Evolutionary conservation across 2,888 invertebrate species (phyloP), one percentile per base, ranked within the genome.

Genomic region (Drosophila prostipennis): DNA sequence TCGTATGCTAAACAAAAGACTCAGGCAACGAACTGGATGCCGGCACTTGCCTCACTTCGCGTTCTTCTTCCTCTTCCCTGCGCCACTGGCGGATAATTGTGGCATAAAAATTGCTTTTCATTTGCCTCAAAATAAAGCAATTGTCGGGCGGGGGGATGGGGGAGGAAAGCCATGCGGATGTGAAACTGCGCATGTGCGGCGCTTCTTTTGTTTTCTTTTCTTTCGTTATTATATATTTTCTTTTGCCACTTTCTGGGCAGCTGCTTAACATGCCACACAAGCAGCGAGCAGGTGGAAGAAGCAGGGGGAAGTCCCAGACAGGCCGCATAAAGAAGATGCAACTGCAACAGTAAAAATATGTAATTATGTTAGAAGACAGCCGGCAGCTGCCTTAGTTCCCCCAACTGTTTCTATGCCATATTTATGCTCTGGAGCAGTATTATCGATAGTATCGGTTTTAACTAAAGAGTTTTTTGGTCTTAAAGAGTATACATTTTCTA

Each of bases 71-170:
- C 23, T 13, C 52, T 39, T 42, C 42, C 2, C 23, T 23, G 23
- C 23, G 70, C 23, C 48, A 23, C 16, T 37, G 36, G n/a, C 67
- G 75, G 59, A 76, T 80, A 82, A 87, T 87, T 87, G 77, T 68
- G 72, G 72, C 79, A 81, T 77, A 77, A 72, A 81, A 82, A 84
- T 84, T 87, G 75, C 87, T 78, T 84, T 84, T 80, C 79, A 87
- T 87, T 87, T 78, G 87, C 78, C 73, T 79, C 71, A 74, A 87
- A 84, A 84, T 84, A 71, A 84, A 87, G 83, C 78, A 87, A 84
- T 84, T 84, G 77, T 87, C 19, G 19, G 29, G 56, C 14, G 43
- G 13, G 14, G 6, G 36, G 2, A 16, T n/a, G n/a, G 43, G 36
- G 40, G 42, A 23, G 37, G 61, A 60, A 70, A 69, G 70, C 77